Evolutionary conservation across 2,113 vertebrate genomes (phyloP), one percentile per base, ranked within the genome.

Genomic region (Tychaedon coryphoeus): DNA sequence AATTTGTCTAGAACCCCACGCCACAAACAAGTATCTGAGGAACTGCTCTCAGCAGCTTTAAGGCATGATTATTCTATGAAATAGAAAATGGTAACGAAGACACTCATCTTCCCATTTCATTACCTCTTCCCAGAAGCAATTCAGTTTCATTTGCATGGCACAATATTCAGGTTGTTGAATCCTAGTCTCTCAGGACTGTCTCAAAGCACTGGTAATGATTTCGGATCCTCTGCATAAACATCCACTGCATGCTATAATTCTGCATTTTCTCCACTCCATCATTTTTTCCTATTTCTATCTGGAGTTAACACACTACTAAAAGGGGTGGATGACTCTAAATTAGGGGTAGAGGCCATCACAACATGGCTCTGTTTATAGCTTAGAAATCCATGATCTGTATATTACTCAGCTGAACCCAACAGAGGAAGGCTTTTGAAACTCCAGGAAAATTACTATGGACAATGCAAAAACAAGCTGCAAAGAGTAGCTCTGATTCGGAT

Each of bases 101-200:
- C 75, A n/a, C 91, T 88, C 78, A 54, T 90, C 72, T 94, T 93
- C 64, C 56, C 51, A 58, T 94, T 88, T 96, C 88, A 86, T 90
- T 94, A 79, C 43, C 22, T 90, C 72, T 93, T 14, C 79, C 92
- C 83, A 86, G 86, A 73, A 95, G 91, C 79, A 86, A 66, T 86
- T 86, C 77, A 85, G 26, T 86, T 78, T 83, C 79, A 70, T 92
- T 90, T 95, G 86, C 91, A 71, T 77, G 76, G 83, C 60, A 62
- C 75, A 71, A 47, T 77, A 88, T 88, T 96, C 64, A 56, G 60
- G 75, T 56, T 83, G 43, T 70, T 77, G 79, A 80, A 80, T 58
- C 60, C 86, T 54, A 18, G 33, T 90, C 83, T 88, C 79, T 51
- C 34, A 47, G 67, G 54, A 56, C 51, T 72, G 19, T 80, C 75